Evolutionary conservation across 2,888 invertebrate genomes (phyloP).

Genomic region (Conistra vaccinii): DNA sequence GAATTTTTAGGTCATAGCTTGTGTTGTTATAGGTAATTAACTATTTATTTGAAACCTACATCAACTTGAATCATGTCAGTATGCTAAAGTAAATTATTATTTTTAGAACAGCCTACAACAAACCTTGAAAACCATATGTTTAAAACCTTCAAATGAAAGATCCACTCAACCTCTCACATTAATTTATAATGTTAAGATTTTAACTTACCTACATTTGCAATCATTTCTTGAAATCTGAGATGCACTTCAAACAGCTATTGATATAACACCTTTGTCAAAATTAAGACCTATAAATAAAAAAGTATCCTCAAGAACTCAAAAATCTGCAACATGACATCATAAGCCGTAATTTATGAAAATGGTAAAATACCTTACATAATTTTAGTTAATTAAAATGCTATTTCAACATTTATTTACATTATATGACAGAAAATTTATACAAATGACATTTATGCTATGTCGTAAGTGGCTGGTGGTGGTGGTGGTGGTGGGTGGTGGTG

Average conservation of each 20-base stretch:
- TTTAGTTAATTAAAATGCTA: slow-evolving; percentile 34
- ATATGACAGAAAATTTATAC: slow-evolving; percentile 49
- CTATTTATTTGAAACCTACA: slow-evolving; percentile 22
- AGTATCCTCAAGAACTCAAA: neutral
- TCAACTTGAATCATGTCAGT: neutral
- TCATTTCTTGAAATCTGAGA: slow-evolving; percentile 32
- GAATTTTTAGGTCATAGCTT: slow-evolving; percentile 40
- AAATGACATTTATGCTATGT: slow-evolving; percentile 46
- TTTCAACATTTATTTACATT: slow-evolving; percentile 44
- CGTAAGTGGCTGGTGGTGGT: too few relatives aligned
- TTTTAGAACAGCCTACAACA: neutral
- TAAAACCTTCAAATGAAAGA: neutral
- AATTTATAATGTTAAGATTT: neutral
- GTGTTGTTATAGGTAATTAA: slow-evolving; percentile 29
- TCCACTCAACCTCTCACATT: too few relatives aligned
- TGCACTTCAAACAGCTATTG: slow-evolving; percentile 2
- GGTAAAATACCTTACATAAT: slow-evolving; percentile 30
- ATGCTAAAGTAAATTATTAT: too few relatives aligned
- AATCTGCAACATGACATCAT: slow-evolving; percentile 17
- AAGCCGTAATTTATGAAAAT: slow-evolving; percentile 19
- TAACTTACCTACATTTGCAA: neutral
- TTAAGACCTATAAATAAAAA: neutral
- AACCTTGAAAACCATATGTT: neutral
- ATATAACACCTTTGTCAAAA: slow-evolving; percentile 15
- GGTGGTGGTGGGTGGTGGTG: too few relatives aligned